These are phyloP conservation scores for Ascidia mentula DNA, from an alignment of 23 tunicate species.

Conservation along the genomic window DNA sequence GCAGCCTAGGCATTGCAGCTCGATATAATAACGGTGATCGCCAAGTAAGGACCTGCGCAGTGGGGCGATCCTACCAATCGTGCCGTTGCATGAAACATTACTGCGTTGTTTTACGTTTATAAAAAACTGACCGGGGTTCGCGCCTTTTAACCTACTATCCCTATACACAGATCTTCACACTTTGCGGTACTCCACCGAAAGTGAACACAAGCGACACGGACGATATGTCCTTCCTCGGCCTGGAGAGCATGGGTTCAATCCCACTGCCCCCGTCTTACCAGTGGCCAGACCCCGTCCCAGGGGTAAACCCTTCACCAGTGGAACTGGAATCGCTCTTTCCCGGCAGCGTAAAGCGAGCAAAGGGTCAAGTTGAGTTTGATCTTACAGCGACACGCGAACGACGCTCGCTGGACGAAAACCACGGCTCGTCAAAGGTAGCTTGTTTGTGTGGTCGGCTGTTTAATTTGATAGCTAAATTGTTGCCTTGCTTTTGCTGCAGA, in stretches of 20 bases:
- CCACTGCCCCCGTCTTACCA: neutral
- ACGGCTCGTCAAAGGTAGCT: too few species aligned
- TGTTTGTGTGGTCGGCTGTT: too few species aligned
- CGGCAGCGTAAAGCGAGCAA: neutral
- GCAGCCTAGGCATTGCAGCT: too few species aligned
- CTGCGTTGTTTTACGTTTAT: too few species aligned
- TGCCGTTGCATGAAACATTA: too few species aligned
- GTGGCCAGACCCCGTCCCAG: neutral
- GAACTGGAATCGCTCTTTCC: neutral
- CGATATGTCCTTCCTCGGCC: neutral
- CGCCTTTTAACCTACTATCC: too few species aligned
- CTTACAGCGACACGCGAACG: neutral
- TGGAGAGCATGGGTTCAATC: neutral
- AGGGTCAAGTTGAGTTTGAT: neutral
- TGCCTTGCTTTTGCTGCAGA: too few species aligned
- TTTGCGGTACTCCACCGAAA: neutral
- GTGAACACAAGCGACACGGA: neutral
- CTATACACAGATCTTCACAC: neutral
- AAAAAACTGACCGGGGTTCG: too few species aligned
- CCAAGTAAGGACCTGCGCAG: too few species aligned
- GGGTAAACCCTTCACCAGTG: neutral
- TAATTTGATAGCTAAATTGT: too few species aligned
- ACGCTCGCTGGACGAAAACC: neutral
- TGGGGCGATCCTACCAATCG: too few species aligned
- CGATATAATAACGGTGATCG: too few species aligned